Evolutionary conservation across 2,113 vertebrate species (phyloP), one percentile per base, ranked within the genome.

Genomic region (Dicentrarchus labrax): DNA sequence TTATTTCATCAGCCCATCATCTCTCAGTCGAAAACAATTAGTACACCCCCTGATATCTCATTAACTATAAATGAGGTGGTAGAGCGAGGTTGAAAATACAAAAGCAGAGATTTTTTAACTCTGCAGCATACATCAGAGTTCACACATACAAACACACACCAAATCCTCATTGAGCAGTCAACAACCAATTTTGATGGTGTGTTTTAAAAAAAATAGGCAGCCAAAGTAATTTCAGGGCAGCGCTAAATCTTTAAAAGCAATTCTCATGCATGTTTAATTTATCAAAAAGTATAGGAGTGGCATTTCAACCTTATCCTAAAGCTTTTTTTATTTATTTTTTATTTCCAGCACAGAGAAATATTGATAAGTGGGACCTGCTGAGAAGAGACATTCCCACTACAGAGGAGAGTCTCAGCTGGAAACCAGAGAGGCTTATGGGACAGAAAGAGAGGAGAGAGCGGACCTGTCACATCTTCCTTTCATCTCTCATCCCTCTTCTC

Each of bases 1-100:
- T 92, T 91, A 92, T 93, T 93, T 94, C 68, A 92, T 92, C 88
- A 86, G 57, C 65, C 78, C 88, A 91, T 91, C 93, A 89, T 82
- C 88, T 83, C 76, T n/a, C 72, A 86, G 83, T 87, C 57, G 4
- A 89, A 94, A 93, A 91, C 89, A 91, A 91, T 90, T 87, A 89
- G 77, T 24, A 71, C 78, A 70, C 80, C 78, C 57, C 65, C 76
- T 69, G 68, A 83, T 89, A 78, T 72, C 70, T 78, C 82, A 89
- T 91, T 39, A 90, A 91, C 54, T 86, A 88, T 91, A 24, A 84
- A 94, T 91, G 89, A 86, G 83, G 50, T 45, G 47, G 61, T 66
- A 16, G 71, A 61, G 19, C 24, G 73, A 56, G 64, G 75, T 41
- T 43, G 62, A 73, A 77, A 85, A 86, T 76, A 59, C 65, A 81